Evolutionary conservation across 2,797 vertebrate species (phyloP).

Genomic region (Tokudaia tokunoshimensis): DNA sequence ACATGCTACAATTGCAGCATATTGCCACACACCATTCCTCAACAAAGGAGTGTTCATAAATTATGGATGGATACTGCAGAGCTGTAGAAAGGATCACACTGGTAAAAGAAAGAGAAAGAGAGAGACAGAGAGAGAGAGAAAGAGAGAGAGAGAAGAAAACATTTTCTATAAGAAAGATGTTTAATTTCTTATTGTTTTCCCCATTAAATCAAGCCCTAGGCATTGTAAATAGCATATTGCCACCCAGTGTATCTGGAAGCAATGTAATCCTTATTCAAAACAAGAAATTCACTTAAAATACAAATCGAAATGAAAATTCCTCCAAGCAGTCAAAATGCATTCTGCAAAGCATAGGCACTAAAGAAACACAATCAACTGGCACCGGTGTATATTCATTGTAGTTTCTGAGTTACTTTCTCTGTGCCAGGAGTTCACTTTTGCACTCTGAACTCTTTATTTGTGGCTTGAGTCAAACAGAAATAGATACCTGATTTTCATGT

Average conservation of each 20-base stretch:
- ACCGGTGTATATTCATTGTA: slow-evolving; percentile 2
- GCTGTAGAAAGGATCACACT: slow-evolving; percentile 2
- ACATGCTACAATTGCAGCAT: neutral
- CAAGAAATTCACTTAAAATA: slow-evolving; percentile 31
- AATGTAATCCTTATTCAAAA: neutral
- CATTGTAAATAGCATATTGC: slow-evolving; percentile 36
- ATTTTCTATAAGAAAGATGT: slow-evolving; percentile 27
- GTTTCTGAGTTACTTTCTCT: neutral
- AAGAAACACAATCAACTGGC: neutral
- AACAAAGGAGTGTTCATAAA: slow-evolving; percentile 51
- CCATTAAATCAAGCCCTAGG: slow-evolving; percentile 26
- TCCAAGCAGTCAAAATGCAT: slow-evolving; percentile 19
- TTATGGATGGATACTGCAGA: slow-evolving; percentile 12
- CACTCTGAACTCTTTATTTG: slow-evolving; percentile 27
- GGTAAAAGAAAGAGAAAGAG: neutral
- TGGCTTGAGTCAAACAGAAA: slow-evolving; percentile 40
- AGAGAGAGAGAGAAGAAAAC: neutral
- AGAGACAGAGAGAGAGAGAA: neutral
- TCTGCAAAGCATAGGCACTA: neutral
- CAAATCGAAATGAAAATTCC: slow-evolving; percentile 52
- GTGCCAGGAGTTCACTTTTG: neutral
- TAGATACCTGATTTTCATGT: slow-evolving; percentile 42
- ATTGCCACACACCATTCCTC: slow-evolving; percentile 26
- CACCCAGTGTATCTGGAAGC: slow-evolving; percentile 31
- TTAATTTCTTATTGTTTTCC: slow-evolving; percentile 31